A percentile compares a stretch with the other conserved stretches of the same genome.
Conservation (phyloP, 2,888 invertebrate genomes). For the Tinea pellionella region DNA sequence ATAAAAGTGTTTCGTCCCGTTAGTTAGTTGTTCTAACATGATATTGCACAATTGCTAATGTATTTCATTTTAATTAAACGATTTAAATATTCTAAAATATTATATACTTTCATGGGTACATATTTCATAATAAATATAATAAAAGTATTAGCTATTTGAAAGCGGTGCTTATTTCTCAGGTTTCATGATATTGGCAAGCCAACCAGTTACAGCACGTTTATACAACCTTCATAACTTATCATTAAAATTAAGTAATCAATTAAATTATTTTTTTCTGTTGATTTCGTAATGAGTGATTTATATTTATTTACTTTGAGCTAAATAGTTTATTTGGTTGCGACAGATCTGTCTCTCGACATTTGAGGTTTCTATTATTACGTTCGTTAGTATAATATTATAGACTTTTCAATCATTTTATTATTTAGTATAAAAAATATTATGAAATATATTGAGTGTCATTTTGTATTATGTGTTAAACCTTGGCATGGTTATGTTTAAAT, state of each 20-base stretch:
- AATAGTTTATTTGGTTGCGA: background rate
- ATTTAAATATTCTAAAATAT: background rate
- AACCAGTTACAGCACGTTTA: background rate
- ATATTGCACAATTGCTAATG: slow-evolving; percentile 3
- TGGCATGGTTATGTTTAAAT: background rate
- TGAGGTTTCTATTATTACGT: slow-evolving; percentile 36
- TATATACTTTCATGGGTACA: background rate
- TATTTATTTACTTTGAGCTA: background rate
- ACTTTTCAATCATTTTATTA: background rate
- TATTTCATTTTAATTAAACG: background rate
- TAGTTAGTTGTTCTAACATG: background rate
- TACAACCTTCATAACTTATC: too few relatives aligned
- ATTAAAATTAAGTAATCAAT: background rate
- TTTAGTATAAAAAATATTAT: background rate
- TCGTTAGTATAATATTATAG: slow-evolving; percentile 32
- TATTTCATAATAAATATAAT: too few relatives aligned
- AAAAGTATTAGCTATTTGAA: too few relatives aligned
- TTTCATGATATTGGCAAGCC: background rate
- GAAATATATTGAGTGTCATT: background rate
- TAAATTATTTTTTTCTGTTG: background rate
- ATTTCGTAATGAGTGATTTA: background rate
- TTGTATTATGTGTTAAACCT: background rate
- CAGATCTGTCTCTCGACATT: slow-evolving; percentile 25
- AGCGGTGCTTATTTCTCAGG: too few relatives aligned
- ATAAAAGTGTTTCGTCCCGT: background rate